A percentile compares a stretch with the other conserved stretches of the same genome.
Evolutionary conservation across 2,888 invertebrate genomes (phyloP).

Genomic region (Schizaphis graminum): DNA sequence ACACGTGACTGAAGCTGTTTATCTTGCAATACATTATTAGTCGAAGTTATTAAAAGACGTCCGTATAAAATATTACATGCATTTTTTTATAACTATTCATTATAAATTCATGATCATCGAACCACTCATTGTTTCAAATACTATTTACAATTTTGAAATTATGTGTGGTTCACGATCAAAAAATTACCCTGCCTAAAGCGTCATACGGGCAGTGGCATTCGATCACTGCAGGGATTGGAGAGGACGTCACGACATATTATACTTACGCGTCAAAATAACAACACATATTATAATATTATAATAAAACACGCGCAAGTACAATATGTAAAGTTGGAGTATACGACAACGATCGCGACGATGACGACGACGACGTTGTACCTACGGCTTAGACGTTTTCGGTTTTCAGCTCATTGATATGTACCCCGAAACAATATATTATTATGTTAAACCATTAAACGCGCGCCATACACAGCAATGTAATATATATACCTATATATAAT

Average conservation of each 20-base stretch:
- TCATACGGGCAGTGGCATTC: not conserved
- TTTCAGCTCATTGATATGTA: constrained; percentile 54
- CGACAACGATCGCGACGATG: not conserved
- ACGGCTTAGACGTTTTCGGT: not conserved
- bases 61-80: not conserved
- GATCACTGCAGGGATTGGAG: not conserved
- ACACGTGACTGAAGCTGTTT: not conserved
- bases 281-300: not conserved
- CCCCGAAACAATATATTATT: constrained; percentile 27
- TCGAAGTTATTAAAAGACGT: not conserved
- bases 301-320: not conserved
- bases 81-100: too few species aligned
- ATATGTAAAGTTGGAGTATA: not conserved
- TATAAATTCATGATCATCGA: too few species aligned
- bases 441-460: constrained; percentile 33
- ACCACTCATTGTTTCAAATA: too few species aligned
- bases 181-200: too few species aligned
- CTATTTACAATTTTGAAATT: too few species aligned
- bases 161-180: too few species aligned
- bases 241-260: not conserved
- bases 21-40: not conserved
- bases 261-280: not conserved
- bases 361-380: not conserved
- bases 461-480: not conserved
- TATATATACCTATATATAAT: not conserved